These are phyloP conservation scores for Drosophila mojavensis DNA, from an alignment of 1,140 invertebrate genomes.

Conservation along the genomic window DNA sequence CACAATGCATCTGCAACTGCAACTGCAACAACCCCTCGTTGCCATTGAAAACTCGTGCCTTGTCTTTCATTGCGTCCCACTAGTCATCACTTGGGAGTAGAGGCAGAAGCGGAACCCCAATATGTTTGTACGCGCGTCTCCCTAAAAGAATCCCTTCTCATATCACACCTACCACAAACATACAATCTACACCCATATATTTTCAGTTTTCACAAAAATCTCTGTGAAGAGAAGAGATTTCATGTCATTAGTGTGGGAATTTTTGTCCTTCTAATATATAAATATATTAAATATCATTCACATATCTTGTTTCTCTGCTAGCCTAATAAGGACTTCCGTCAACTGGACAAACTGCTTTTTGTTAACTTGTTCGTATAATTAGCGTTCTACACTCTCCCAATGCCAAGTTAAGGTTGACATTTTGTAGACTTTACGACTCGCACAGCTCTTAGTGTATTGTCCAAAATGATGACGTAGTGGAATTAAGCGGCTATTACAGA, in stretches of 20 bases:
- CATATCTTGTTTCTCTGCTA: neutral
- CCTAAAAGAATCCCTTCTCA: constrained; percentile 47
- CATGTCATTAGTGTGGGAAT: neutral
- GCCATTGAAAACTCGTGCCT: constrained; percentile 37
- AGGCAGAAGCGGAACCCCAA: constrained; percentile 5
- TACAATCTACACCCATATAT: neutral
- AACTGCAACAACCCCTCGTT: constrained; percentile 24
- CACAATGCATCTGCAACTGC: too few species aligned
- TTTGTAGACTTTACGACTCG: constrained; percentile 39
- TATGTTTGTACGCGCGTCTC: neutral
- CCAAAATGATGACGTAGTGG: constrained; percentile 71
- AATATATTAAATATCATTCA: constrained; percentile 8
- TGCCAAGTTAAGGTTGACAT: constrained; percentile 38
- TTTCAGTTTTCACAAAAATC: neutral
- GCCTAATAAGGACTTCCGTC: constrained; percentile 52
- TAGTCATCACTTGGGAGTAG: constrained; percentile 42
- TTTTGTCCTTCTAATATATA: neutral
- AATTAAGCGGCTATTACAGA: constrained; percentile 38
- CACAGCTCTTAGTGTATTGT: constrained; percentile 21
- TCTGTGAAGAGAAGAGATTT: too few species aligned
- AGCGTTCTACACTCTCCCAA: constrained; percentile 44
- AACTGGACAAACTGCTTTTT: constrained; percentile 24
- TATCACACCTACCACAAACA: constrained; percentile 45
- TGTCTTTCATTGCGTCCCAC: constrained; percentile 40
- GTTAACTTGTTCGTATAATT: constrained; percentile 46